Percentiles rank a stretch among this genome's conserved stretches.
These are phyloP conservation scores for Pangasius mekongensis DNA, from an alignment of 2,797 vertebrate species.

Conservation along the genomic window DNA sequence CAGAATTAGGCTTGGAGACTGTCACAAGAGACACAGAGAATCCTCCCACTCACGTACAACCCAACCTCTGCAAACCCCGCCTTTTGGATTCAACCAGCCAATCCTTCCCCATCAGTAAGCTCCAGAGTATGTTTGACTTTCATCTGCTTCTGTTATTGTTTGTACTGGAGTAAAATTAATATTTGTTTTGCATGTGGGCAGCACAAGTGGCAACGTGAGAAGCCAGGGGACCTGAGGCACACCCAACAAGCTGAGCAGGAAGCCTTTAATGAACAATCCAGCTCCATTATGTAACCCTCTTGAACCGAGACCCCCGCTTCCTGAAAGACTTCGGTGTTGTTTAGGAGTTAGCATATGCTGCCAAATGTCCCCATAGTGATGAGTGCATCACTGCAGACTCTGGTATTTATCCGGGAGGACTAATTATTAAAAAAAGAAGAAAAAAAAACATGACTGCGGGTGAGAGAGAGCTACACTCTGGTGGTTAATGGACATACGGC, in stretches of 20 bases:
- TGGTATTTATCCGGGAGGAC: constrained; percentile 62
- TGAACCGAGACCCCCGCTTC: constrained; percentile 53
- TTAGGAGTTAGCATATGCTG: constrained; percentile 63
- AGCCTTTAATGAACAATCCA: constrained; percentile 62
- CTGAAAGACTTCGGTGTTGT: constrained; percentile 60
- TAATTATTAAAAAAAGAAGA: constrained; percentile 58
- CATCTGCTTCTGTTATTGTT: constrained; percentile 64
- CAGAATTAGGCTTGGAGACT: constrained; percentile 43
- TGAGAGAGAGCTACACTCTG: constrained; percentile 55
- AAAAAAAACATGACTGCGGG: constrained; percentile 44
- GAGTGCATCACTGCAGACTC: constrained; percentile 50
- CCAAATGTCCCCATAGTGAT: constrained; percentile 57
- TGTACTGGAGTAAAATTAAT: constrained; percentile 63
- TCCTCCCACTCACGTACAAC: constrained; percentile 31
- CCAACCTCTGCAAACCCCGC: constrained; percentile 39
- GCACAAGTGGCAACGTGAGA: constrained; percentile 50
- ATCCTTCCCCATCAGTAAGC: constrained; percentile 29
- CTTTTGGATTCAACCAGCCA: constrained; percentile 22
- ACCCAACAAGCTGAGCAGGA: constrained; percentile 49
- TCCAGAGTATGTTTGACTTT: constrained; percentile 52
- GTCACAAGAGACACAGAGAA: constrained; percentile 1
- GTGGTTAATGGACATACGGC: constrained; percentile 62
- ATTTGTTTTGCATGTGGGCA: constrained; percentile 61
- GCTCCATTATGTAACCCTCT: constrained; percentile 58
- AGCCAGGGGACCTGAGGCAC: constrained; percentile 60